These are phyloP conservation scores for Protobothrops flavoviridis DNA, from an alignment of 2,113 vertebrate species.

Conservation along the genomic window DNA sequence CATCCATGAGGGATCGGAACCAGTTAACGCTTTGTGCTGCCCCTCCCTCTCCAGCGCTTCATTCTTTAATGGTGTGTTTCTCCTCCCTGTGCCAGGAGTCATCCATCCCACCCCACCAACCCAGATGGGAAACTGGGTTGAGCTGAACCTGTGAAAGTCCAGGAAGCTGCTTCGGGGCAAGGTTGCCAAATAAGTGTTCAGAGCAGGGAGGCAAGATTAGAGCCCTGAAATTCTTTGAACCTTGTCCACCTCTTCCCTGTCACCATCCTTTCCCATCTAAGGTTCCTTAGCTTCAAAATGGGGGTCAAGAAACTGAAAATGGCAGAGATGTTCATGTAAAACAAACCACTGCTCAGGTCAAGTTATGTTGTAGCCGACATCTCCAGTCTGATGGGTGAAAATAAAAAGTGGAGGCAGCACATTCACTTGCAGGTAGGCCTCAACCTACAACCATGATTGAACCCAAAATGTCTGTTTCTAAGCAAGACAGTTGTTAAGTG, in stretches of 20 bases:
- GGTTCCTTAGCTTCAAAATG: not conserved
- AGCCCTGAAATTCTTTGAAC: not conserved
- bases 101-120: slow-evolving; percentile 25
- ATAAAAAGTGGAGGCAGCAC: not conserved
- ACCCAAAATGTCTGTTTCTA: not conserved
- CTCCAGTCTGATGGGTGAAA: not conserved
- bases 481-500: not conserved
- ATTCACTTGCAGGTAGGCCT: not conserved
- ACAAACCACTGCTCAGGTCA: not conserved
- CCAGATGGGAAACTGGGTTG: slow-evolving; percentile 30
- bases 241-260: not conserved
- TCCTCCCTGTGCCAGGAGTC: slow-evolving; percentile 45
- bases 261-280: not conserved
- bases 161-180: slow-evolving; percentile 39
- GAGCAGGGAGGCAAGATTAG: slow-evolving; percentile 11
- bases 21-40: slow-evolving; percentile 34
- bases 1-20: slow-evolving; percentile 42
- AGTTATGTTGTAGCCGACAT: not conserved
- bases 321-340: not conserved
- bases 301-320: not conserved
- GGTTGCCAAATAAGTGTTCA: slow-evolving; percentile 16
- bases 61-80: slow-evolving; percentile 54
- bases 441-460: not conserved
- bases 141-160: slow-evolving; percentile 53
- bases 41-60: slow-evolving; percentile 27